These are phyloP conservation scores for Tupiocoris notatus DNA, from an alignment of 2,888 invertebrate species.

Conservation along the genomic window DNA sequence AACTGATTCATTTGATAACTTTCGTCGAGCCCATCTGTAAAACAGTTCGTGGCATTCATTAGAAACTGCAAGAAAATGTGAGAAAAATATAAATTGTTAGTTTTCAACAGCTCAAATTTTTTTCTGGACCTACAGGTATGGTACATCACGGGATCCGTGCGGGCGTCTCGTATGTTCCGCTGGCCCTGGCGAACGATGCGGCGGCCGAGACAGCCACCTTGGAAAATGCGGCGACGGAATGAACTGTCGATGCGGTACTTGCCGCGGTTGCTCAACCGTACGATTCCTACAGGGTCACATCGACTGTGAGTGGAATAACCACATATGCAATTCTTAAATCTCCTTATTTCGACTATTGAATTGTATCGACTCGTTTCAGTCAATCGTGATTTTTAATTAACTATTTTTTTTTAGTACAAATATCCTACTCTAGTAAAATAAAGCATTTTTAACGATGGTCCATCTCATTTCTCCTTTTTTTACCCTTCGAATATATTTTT, in stretches of 20 bases:
- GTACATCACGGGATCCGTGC: slow-evolving; percentile 38
- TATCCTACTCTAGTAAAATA: slow-evolving; percentile 24
- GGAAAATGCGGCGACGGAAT: slow-evolving; percentile 44
- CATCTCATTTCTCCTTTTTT: neutral
- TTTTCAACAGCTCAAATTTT: no score
- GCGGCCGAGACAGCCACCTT: slow-evolving; percentile 39
- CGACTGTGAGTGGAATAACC: slow-evolving; percentile 40
- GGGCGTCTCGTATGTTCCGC: slow-evolving; percentile 30
- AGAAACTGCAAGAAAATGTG: no score
- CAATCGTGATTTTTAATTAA: neutral
- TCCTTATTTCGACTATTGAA: neutral
- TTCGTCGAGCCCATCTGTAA: no score
- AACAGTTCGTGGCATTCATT: no score
- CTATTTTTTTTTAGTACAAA: neutral
- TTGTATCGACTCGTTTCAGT: no score
- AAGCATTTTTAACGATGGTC: slow-evolving; percentile 12
- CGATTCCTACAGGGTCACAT: slow-evolving; percentile 31
- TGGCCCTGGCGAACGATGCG: slow-evolving; percentile 43
- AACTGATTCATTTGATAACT: no score
- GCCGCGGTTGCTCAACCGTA: slow-evolving; percentile 39
- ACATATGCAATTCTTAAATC: slow-evolving; percentile 31
- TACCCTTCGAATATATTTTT: no score
- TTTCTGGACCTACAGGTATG: neutral
- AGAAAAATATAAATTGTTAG: no score
- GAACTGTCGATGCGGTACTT: slow-evolving; percentile 42